Conservation (phyloP, 2,797 vertebrate genomes). For the Miichthys miiuy region DNA sequence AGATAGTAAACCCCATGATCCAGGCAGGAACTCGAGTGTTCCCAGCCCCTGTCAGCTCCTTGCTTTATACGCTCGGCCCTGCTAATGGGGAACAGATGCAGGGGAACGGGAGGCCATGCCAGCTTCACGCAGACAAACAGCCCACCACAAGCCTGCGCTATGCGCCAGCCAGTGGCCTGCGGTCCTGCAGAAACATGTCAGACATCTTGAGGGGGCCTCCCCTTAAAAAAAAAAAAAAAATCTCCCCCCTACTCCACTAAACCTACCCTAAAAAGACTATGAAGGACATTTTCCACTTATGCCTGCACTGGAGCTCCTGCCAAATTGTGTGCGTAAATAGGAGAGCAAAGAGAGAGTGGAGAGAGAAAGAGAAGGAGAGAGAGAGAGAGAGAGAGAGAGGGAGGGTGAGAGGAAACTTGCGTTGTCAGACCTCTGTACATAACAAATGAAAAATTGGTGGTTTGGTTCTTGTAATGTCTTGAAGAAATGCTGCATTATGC, state of each 20-base stretch:
- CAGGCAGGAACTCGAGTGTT: conserved; percentile 78
- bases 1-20: conserved; percentile 83
- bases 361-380: conserved; percentile 1
- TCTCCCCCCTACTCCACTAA: conserved; percentile 38
- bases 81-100: conserved; percentile 88
- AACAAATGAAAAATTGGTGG: conserved; percentile 66
- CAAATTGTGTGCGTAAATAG: conserved; percentile 47
- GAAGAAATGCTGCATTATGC: conserved; percentile 59
- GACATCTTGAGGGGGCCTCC: conserved; percentile 79
- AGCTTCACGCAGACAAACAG: conserved; percentile 85
- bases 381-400: background rate
- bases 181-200: conserved; percentile 85
- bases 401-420: conserved; percentile 35
- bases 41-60: conserved; percentile 76
- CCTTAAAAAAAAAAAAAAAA: conserved; percentile 24
- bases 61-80: conserved; percentile 85
- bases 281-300: conserved; percentile 79
- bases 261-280: conserved; percentile 50
- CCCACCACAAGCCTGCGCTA: conserved; percentile 80
- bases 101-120: conserved; percentile 79
- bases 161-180: conserved; percentile 80
- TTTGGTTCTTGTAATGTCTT: conserved; percentile 50
- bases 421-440: conserved; percentile 54
- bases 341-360: conserved; percentile 21
- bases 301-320: conserved; percentile 61